Evolutionary conservation across 2,113 vertebrate genomes (phyloP).

Genomic region (Nothobranchius kuhntae): DNA sequence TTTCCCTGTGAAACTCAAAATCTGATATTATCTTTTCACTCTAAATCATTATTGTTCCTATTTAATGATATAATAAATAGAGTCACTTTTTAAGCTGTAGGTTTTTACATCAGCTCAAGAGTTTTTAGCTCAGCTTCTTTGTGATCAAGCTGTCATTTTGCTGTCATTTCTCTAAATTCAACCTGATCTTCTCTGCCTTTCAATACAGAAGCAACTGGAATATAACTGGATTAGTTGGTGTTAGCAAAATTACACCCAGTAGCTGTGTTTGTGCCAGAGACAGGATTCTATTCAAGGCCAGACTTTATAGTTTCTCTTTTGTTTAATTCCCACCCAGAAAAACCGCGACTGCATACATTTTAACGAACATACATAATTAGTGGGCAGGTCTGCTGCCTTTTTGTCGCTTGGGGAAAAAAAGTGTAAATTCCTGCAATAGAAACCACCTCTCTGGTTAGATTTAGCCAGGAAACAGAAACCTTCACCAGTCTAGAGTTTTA

Average conservation of each 20-base stretch:
- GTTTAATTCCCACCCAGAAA: not conserved
- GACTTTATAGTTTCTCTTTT: not conserved
- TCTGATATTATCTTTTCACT: not conserved
- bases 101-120: not conserved
- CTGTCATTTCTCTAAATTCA: not conserved
- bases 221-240: no score
- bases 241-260: no score
- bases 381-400: not conserved
- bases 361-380: not conserved
- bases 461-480: not conserved
- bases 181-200: not conserved
- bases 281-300: no score
- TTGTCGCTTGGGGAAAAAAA: not conserved
- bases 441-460: not conserved
- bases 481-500: not conserved
- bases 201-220: no score
- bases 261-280: no score
- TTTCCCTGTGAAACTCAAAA: not conserved
- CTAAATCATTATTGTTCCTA: not conserved
- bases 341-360: not conserved
- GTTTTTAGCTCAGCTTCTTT: no score
- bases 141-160: no score
- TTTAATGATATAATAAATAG: not conserved
- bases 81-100: not conserved
- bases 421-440: not conserved